Conservation (phyloP, 2,888 invertebrate species). For the Agriotes lineatus region DNA sequence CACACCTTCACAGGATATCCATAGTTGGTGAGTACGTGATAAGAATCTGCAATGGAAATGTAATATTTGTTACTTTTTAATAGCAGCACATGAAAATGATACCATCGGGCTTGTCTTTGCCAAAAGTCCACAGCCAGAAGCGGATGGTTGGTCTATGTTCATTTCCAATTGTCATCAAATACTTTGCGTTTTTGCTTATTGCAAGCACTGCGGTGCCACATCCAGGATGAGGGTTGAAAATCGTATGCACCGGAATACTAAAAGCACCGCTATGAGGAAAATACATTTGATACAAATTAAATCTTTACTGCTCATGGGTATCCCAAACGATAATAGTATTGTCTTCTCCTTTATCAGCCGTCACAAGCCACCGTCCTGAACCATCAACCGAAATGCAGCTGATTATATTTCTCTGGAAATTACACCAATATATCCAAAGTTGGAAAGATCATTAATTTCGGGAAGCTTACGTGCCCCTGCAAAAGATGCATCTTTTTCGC, state of each 20-base stretch:
- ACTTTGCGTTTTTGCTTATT: constrained; percentile 72
- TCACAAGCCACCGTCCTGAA: constrained; percentile 71
- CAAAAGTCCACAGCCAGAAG: constrained; percentile 76
- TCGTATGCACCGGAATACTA: constrained; percentile 67
- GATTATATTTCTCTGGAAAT: constrained; percentile 64
- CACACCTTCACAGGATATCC: constrained; percentile 56
- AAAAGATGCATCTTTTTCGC: constrained; percentile 72
- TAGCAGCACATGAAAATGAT: too few relatives aligned
- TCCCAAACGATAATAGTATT: constrained; percentile 74
- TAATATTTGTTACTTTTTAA: too few relatives aligned
- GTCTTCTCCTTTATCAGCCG: constrained; percentile 72
- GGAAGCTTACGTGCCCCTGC: constrained; percentile 79
- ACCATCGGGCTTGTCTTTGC: constrained; percentile 70
- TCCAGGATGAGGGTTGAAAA: constrained; percentile 68
- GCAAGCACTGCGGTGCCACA: constrained; percentile 63
- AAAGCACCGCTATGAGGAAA: too few relatives aligned
- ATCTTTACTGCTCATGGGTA: constrained; percentile 61
- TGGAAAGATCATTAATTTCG: too few relatives aligned
- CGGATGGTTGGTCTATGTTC: constrained; percentile 66
- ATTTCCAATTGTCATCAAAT: constrained; percentile 70
- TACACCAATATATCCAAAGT: too few relatives aligned
- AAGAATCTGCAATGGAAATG: too few relatives aligned
- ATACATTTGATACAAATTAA: too few relatives aligned
- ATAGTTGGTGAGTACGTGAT: too few relatives aligned
- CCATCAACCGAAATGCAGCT: constrained; percentile 67